phyloP scores from a whole-genome alignment of 2,797 vertebrate genomes.

The Monodelphis domestica region DNA sequence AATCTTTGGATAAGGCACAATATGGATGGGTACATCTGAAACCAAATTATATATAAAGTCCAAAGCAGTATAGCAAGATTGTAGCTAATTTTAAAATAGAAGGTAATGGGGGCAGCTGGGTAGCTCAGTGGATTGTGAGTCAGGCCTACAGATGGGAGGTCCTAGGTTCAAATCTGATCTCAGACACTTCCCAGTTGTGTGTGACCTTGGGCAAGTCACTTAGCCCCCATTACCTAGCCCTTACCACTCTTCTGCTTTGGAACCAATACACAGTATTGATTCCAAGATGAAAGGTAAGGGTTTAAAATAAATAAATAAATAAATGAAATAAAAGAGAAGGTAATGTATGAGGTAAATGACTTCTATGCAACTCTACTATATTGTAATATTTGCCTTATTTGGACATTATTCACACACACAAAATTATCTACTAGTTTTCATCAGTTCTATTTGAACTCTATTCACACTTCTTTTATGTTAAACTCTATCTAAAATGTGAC shows the following conservation, averaged over 20 bases:
- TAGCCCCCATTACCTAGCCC: no score
- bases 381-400: neutral
- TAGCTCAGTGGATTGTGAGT: no score
- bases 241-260: no score
- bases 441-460: conserved; percentile 28
- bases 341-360: neutral
- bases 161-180: no score
- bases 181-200: no score
- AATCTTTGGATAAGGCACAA: neutral
- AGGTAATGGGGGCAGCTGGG: no score
- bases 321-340: no score
- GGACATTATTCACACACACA: conserved; percentile 3
- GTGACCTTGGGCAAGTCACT: no score
- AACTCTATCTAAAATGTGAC: conserved; percentile 23
- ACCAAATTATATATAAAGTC: neutral
- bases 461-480: conserved; percentile 22
- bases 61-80: neutral
- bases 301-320: no score
- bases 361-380: neutral
- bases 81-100: neutral
- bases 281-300: no score
- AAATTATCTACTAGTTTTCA: conserved; percentile 38
- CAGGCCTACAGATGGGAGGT: no score
- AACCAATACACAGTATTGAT: no score
- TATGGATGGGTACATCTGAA: neutral